These are phyloP conservation scores for Baccha elongata DNA, from an alignment of 2,888 invertebrate genomes.

Conservation along the genomic window DNA sequence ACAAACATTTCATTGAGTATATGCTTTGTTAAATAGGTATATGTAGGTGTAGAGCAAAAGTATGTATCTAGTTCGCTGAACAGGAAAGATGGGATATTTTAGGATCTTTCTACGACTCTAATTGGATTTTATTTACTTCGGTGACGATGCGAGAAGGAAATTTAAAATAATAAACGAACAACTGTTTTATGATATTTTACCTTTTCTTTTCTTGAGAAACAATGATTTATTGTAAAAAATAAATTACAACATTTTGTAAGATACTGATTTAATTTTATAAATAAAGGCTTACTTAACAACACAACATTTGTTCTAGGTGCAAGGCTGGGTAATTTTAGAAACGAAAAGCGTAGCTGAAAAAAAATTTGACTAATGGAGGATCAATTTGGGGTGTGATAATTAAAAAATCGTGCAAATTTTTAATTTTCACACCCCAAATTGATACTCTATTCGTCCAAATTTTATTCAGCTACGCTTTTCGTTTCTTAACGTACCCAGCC, in stretches of 20 bases:
- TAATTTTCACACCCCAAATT: too few relatives aligned
- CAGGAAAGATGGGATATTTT: constrained; percentile 16
- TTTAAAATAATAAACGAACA: constrained; percentile 17
- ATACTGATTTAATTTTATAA: too few relatives aligned
- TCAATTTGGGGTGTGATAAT: too few relatives aligned
- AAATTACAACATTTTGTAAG: neutral
- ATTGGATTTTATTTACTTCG: constrained; percentile 61
- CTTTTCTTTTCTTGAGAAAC: neutral
- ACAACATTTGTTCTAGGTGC: too few relatives aligned
- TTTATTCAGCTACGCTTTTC: too few relatives aligned
- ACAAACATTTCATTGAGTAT: constrained; percentile 25
- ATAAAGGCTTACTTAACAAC: too few relatives aligned
- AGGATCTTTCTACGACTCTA: constrained; percentile 47
- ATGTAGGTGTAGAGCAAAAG: neutral
- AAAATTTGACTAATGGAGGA: too few relatives aligned
- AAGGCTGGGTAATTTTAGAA: too few relatives aligned
- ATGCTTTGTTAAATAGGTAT: constrained; percentile 1
- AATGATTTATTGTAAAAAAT: neutral
- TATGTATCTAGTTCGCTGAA: neutral
- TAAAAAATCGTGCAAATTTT: too few relatives aligned
- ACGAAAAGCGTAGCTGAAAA: too few relatives aligned
- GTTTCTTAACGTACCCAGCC: too few relatives aligned
- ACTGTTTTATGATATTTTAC: constrained; percentile 5
- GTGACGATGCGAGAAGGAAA: constrained; percentile 54
- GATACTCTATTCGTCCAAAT: too few relatives aligned